Conservation (phyloP, 2,797 vertebrate genomes). For the Pelodytes ibericus region DNA sequence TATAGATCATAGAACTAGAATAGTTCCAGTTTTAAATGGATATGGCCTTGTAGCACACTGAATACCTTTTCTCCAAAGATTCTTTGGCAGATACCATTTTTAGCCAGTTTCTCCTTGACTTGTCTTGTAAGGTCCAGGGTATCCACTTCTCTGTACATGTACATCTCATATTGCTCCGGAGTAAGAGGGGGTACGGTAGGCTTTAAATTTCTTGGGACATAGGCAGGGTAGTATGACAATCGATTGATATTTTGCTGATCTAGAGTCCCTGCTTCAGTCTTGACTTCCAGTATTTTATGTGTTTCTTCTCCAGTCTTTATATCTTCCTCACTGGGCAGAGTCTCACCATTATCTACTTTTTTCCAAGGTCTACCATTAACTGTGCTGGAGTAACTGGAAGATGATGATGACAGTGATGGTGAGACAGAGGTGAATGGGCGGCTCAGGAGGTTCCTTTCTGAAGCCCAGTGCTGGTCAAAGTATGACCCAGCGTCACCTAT, state of each 20-base stretch:
- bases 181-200: slow-evolving; percentile 95
- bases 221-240: slow-evolving; percentile 86
- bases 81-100: slow-evolving; percentile 98
- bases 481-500: slow-evolving; percentile 92
- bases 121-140: slow-evolving; percentile 94
- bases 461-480: slow-evolving; percentile 97
- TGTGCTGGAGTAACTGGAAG: slow-evolving; percentile 83
- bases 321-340: slow-evolving; percentile 80
- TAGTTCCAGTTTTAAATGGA: too few species aligned
- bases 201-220: slow-evolving; percentile 89
- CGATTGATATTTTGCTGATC: slow-evolving; percentile 75
- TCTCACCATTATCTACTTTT: slow-evolving; percentile 76
- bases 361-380: slow-evolving; percentile 74
- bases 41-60: too few species aligned
- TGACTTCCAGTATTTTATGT: slow-evolving; percentile 77
- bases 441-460: slow-evolving; percentile 79
- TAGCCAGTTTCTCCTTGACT: slow-evolving; percentile 98
- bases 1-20: too few species aligned
- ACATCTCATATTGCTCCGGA: slow-evolving; percentile 96
- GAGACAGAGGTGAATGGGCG: slow-evolving; percentile 87
- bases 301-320: slow-evolving; percentile 74
- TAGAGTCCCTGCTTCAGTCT: slow-evolving; percentile 74
- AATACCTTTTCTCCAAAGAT: slow-evolving; percentile 98
- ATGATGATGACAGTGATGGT: slow-evolving; percentile 89
- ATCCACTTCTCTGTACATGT: slow-evolving; percentile 99